Evolutionary conservation across 2,797 vertebrate genomes (phyloP), one percentile per base, ranked within the genome.

Genomic region (Anolis apletophallus): DNA sequence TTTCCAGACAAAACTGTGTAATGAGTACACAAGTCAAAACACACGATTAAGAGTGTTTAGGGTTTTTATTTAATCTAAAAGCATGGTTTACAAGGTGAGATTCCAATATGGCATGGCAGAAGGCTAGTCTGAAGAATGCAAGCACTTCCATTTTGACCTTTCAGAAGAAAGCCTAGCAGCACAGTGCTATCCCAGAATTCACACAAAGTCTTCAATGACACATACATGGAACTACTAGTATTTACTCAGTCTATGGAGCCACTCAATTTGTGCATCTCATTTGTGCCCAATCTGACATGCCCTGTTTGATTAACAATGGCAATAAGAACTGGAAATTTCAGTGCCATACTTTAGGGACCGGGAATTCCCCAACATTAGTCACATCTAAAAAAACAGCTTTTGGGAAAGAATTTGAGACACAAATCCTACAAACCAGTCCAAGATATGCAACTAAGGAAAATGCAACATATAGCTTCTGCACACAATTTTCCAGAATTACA

Each of bases 401-500:
- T 34, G 77, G 77, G 86, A 29, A 9, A 75, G 0, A 57, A 85
- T 55, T 11, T 84, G 21, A 40, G 17, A 52, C 50, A 40, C 36
- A 80, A 34, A 57, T 55, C 55, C n/a, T 61, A 14, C 12, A 26
- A 21, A 16, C 10, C 26, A 54, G 12, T 29, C 10, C 8, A 46
- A 12, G 26, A 32, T 17, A 19, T 16, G 50, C 10, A 29, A 21
- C 21, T 21, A 50, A 32, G 1, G 50, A 7, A 34, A 86, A 46
- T 14, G 2, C 5, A 82, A 19, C 0, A 1, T 5, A 17, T 34
- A 36, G 19, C 23, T 90, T 59, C 23, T 77, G 52, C 0, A 68
- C 72, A 17, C 19, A 85, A 85, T 34, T 78, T n/a, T 84, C 9
- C 59, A 86, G 59, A 14, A 40, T 54, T 90, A 26, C 52, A 2